A percentile compares a stretch with the other conserved stretches of the same genome.
Evolutionary conservation across 2,113 vertebrate species (phyloP).

Genomic region (Taurulus bubalis): DNA sequence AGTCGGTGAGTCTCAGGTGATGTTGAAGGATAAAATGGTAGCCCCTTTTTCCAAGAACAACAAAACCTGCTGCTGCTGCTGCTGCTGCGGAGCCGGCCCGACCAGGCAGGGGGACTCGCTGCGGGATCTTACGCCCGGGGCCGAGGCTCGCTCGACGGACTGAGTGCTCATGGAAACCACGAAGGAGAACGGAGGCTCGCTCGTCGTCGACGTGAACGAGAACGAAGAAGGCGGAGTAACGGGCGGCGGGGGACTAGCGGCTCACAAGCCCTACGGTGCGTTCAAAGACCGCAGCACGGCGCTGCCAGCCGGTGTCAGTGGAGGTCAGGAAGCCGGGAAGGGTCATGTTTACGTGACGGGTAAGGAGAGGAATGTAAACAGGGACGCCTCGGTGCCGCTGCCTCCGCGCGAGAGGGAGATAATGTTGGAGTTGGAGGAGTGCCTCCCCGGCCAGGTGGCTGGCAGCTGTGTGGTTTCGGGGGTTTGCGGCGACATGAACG

Average conservation of each 20-base stretch:
- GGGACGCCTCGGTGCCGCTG: slow-evolving; percentile 10
- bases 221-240: slow-evolving; percentile 57
- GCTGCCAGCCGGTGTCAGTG: slow-evolving; percentile 54
- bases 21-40: slow-evolving; percentile 73
- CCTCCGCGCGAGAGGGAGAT: neutral
- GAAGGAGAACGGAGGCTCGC: slow-evolving; percentile 56
- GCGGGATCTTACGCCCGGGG: slow-evolving; percentile 51
- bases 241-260: slow-evolving; percentile 3
- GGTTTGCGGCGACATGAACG: slow-evolving; percentile 67
- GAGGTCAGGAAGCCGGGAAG: slow-evolving; percentile 52
- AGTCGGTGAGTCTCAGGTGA: slow-evolving; percentile 24
- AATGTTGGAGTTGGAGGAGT: slow-evolving; percentile 48
- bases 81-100: slow-evolving; percentile 64
- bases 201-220: slow-evolving; percentile 75
- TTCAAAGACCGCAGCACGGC: slow-evolving; percentile 41
- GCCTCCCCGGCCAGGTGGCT: slow-evolving; percentile 23
- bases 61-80: slow-evolving; percentile 60
- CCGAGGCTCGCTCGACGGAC: slow-evolving; percentile 46
- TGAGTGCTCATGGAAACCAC: slow-evolving; percentile 77
- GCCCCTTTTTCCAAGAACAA: slow-evolving; percentile 68
- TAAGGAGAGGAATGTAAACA: slow-evolving; percentile 66
- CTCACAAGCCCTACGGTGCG: too few relatives aligned
- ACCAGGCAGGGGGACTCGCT: slow-evolving; percentile 52
- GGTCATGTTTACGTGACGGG: slow-evolving; percentile 41
- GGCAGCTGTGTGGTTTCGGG: slow-evolving; percentile 56